These are phyloP conservation scores for Lasioglossum morio DNA, from an alignment of 2,888 invertebrate genomes.

Conservation along the genomic window DNA sequence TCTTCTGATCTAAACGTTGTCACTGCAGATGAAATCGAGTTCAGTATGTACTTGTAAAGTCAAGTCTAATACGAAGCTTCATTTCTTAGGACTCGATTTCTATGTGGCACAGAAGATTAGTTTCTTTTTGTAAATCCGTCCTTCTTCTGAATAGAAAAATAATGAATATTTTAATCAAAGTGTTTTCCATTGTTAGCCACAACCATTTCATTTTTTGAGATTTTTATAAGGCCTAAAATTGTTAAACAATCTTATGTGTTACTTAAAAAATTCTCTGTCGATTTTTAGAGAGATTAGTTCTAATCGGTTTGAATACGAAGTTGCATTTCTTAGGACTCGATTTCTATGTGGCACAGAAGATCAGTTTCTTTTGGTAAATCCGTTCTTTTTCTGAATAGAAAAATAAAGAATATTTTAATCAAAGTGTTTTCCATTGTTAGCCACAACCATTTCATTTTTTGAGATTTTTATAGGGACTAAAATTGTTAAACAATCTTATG, in stretches of 20 bases:
- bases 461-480: no score
- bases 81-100: not conserved
- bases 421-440: not conserved
- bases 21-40: not conserved
- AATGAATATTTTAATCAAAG: no score
- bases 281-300: not conserved
- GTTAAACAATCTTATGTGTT: not conserved
- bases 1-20: slow-evolving; percentile 21
- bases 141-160: no score
- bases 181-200: not conserved
- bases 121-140: not conserved
- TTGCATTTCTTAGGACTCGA: not conserved
- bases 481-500: not conserved
- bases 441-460: no score
- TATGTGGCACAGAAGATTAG: not conserved
- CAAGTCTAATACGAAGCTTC: not conserved
- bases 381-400: no score
- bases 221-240: no score
- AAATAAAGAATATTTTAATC: no score
- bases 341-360: not conserved
- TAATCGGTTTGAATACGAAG: not conserved
- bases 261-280: not conserved
- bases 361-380: not conserved
- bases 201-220: no score
- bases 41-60: not conserved